Base-by-base conservation (phyloP, 2,797 vertebrate genomes). In the Botia kubotai region DNA sequence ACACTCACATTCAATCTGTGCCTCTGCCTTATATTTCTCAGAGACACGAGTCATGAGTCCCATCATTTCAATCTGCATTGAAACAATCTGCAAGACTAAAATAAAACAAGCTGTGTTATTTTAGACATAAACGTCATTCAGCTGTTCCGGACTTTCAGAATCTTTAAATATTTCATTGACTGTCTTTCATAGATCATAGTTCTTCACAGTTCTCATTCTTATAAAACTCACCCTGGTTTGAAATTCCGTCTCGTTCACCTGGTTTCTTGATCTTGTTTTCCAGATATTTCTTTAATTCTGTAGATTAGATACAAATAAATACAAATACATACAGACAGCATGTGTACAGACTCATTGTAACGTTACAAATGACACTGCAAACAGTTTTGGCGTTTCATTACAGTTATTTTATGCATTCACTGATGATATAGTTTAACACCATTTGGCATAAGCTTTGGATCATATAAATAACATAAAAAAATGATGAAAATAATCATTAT, bases 81-180 rank as follows among this genome's bases (percentile, higher is more conserved):
- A 0, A 33, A 83, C 33, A 33, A 36, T 65, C 69, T 88, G 80
- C 55, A 91, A 33, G 43, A 87, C 91, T 91, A 73, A 63, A 76
- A 16, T 4, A 72, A 50, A 0, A 17, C 39, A 57, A 11, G 7
- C 6, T n/a, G 5, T 55, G 16, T 19, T 50, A 14, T 75, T 19
- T 26, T n/a, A 12, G 11, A 58, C 74, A 39, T 39, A 39, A 46
- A 43, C 11, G 67, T 14, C 58, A n/a, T 66, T 16, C n/a, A 53
- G 43, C 19, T 71, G 17, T 43, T n/a, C 36, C 2, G 8, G 0
- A 29, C 16, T 17, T 19, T 62, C 23, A 33, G 12, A 70, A 46
- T 58, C 3, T 39, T 21, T 36, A 52, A 43, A 4, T 57, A 43
- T 2, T 13, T 55, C 5, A 14, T 21, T 48, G 23, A 26, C 23